Evolutionary conservation across 2,113 vertebrate genomes (phyloP).

Genomic region (Cebus imitator): DNA sequence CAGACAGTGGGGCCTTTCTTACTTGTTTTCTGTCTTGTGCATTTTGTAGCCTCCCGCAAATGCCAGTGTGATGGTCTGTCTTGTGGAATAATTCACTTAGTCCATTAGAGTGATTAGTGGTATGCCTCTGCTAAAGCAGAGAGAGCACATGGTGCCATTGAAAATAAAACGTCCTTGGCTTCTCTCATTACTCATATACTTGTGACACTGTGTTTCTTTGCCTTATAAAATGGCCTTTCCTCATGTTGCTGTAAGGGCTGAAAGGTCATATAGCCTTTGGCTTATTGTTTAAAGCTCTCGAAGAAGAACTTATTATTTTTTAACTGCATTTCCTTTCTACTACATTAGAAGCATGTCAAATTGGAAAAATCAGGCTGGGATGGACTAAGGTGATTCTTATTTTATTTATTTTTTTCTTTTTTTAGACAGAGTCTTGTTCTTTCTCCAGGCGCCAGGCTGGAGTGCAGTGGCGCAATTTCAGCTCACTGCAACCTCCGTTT

Average conservation of each 20-base stretch:
- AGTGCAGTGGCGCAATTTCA: too few species aligned
- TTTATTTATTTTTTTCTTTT: too few species aligned
- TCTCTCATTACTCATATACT: slow-evolving; percentile 64
- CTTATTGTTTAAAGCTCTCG: slow-evolving; percentile 62
- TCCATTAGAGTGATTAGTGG: slow-evolving; percentile 76
- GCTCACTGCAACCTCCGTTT: too few species aligned
- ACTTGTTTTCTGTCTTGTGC: slow-evolving; percentile 57
- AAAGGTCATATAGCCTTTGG: slow-evolving; percentile 63
- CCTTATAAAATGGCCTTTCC: slow-evolving; percentile 63
- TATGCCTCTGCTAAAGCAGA: slow-evolving; percentile 57
- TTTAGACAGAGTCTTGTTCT: too few species aligned
- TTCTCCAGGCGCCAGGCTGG: too few species aligned
- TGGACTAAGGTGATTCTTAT: not conserved
- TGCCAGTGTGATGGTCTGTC: slow-evolving; percentile 60
- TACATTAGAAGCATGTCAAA: not conserved
- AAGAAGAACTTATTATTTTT: slow-evolving; percentile 54
- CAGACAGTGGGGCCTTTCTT: slow-evolving; percentile 49
- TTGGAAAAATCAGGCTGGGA: not conserved
- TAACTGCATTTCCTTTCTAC: not conserved
- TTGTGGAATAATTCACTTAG: slow-evolving; percentile 73
- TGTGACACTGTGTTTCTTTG: slow-evolving; percentile 53
- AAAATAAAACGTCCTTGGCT: slow-evolving; percentile 75
- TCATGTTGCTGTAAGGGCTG: slow-evolving; percentile 44
- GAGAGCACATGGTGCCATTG: slow-evolving; percentile 46
- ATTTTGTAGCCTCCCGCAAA: slow-evolving; percentile 70